Conservation (phyloP, 2,797 vertebrate species). For the Garrulus glandarius region DNA sequence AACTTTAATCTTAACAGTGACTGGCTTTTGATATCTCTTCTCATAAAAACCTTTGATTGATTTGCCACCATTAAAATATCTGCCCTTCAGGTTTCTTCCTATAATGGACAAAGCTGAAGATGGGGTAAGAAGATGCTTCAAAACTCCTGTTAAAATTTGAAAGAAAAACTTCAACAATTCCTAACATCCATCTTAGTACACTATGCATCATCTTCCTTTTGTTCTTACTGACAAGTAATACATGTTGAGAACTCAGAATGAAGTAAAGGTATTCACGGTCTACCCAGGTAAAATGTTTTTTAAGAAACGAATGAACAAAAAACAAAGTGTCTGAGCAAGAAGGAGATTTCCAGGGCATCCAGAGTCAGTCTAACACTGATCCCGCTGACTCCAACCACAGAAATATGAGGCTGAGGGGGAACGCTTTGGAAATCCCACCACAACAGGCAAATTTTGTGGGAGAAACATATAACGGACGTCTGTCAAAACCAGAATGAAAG, state of each 20-base stretch:
- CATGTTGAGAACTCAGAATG: not conserved
- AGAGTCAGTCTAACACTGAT: not conserved
- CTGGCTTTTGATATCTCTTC: not conserved
- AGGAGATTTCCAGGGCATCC: accelerated
- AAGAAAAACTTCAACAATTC: not conserved
- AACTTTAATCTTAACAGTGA: not conserved
- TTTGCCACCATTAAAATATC: not conserved
- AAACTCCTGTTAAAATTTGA: not conserved
- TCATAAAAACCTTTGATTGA: not conserved
- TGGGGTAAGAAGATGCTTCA: not conserved
- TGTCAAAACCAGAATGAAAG: not conserved
- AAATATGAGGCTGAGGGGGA: not conserved
- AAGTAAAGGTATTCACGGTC: not conserved
- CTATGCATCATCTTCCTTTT: not conserved
- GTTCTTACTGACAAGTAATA: not conserved
- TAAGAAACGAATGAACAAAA: not conserved
- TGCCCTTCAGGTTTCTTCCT: not conserved
- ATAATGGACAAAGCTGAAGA: not conserved
- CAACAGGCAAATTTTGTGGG: not conserved
- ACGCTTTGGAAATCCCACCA: not conserved
- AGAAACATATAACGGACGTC: accelerated
- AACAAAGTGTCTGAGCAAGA: accelerated
- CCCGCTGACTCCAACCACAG: not conserved
- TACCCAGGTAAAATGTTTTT: not conserved
- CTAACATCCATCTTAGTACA: not conserved